A percentile compares a stretch with the other conserved stretches of the same genome.
Conservation (phyloP, 2,113 vertebrate species). For the Deroptyus accipitrinus region DNA sequence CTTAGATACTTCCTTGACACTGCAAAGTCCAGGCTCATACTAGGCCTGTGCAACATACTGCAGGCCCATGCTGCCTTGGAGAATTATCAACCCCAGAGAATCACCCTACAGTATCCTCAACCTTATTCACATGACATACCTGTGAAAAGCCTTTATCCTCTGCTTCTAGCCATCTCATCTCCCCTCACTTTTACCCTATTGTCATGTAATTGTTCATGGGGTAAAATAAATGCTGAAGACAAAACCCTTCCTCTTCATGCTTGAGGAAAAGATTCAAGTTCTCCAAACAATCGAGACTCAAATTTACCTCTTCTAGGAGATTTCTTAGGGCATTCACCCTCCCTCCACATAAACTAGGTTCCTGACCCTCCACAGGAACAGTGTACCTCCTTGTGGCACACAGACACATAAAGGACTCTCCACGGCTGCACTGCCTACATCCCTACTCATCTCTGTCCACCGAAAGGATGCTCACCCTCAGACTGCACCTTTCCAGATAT, state of each 20-base stretch:
- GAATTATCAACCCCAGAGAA: not conserved
- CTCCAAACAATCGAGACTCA: not conserved
- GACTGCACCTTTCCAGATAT: not conserved
- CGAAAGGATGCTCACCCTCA: not conserved
- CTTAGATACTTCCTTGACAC: not conserved
- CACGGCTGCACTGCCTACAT: not conserved
- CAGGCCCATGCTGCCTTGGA: fast-evolving
- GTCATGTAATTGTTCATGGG: not conserved
- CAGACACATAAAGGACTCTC: not conserved
- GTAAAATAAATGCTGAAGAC: not conserved
- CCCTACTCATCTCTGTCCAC: not conserved
- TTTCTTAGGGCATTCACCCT: not conserved
- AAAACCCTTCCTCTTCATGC: not conserved
- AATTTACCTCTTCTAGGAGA: not conserved
- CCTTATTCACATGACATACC: fast-evolving
- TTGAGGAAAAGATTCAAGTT: not conserved
- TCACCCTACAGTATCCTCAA: fast-evolving
- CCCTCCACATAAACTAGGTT: fast-evolving
- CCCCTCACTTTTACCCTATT: not conserved
- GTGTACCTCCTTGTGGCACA: fast-evolving
- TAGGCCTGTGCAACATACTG: fast-evolving
- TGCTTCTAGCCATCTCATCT: not conserved
- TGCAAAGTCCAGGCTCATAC: not conserved
- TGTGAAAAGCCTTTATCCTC: not conserved
- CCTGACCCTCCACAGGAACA: not conserved